These are phyloP conservation scores for Hypotaenidia okinawae DNA, from an alignment of 2,797 vertebrate species.

Conservation along the genomic window DNA sequence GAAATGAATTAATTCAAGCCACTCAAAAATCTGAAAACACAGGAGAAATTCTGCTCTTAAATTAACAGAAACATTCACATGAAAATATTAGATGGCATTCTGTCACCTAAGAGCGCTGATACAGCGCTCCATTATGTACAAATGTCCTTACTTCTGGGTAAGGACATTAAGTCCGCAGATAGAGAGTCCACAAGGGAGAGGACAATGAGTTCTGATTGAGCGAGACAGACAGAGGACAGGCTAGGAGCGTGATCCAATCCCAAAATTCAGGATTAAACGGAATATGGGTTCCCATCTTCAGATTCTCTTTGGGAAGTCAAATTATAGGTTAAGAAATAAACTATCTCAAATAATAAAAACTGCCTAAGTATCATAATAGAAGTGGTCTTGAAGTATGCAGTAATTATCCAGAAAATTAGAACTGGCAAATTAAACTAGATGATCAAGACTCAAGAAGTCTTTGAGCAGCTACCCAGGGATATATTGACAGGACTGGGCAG, in stretches of 20 bases:
- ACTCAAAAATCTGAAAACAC: not conserved
- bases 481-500: not conserved
- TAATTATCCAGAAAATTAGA: conserved; percentile 45
- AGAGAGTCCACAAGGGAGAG: not conserved
- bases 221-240: not conserved
- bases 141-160: not conserved
- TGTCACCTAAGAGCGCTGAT: not conserved
- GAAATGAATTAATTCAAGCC: not conserved
- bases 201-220: not conserved
- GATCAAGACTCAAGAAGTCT: conserved; percentile 32
- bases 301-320: not conserved
- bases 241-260: not conserved
- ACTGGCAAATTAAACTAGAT: conserved; percentile 10
- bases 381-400: conserved; percentile 36
- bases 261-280: not conserved
- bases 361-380: not conserved
- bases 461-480: conserved; percentile 30
- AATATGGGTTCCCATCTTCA: not conserved
- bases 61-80: not conserved
- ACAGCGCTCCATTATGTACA: not conserved
- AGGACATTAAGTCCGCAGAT: not conserved
- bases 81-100: not conserved
- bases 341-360: conserved; percentile 25
- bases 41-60: not conserved
- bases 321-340: conserved; percentile 24